Base-by-base conservation (phyloP, 2,113 vertebrate species). In the Azemiops feae region DNA sequence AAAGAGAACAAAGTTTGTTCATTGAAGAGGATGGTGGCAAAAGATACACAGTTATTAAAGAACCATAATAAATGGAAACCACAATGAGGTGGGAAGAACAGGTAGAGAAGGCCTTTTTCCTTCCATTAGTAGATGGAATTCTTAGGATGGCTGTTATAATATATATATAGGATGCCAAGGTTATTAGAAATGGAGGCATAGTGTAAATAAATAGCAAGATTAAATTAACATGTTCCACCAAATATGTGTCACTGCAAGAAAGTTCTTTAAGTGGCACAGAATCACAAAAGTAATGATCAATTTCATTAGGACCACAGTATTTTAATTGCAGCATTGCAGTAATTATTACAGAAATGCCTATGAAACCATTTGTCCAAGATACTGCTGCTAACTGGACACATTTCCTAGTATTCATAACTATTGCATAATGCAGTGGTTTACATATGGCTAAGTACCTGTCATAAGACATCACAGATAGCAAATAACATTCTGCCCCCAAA, bases 81-180 rank as follows among this genome's bases (percentile, higher is more conserved):
- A 92, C 92, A 89, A 57, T 92, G 10, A 92, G 88, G 12, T 92
- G 92, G 25, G 93, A 96, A 81, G 94, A 97, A 0, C 95, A 96
- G 55, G 95, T 96, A 69, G 94, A 96, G 90, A 97, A 96, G 47
- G 92, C 34, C 93, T 94, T 97, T 43, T 81, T 8, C 0, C 92
- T 95, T 86, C 95, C 39, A 25, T 89, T 47, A 52, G 91, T 90
- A 11, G 95, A 95, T 25, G 94, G 90, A 0, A 96, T 93, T 86
- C 39, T 81, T 55, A 92, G 12, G 39, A 92, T 89, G 27, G 92
- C 53, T 20, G 1, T 39, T 50, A 92, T 50, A 47, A 92, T 92
- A 23, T 18, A 92, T 50, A 92, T 4, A 57, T 92, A 92, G 69
- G 92, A 92, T n/a, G 53, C 14, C 5, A 85, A 14, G 3, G 92